Conservation (phyloP, 2,113 vertebrate genomes). For the Microcebus jonahi region DNA sequence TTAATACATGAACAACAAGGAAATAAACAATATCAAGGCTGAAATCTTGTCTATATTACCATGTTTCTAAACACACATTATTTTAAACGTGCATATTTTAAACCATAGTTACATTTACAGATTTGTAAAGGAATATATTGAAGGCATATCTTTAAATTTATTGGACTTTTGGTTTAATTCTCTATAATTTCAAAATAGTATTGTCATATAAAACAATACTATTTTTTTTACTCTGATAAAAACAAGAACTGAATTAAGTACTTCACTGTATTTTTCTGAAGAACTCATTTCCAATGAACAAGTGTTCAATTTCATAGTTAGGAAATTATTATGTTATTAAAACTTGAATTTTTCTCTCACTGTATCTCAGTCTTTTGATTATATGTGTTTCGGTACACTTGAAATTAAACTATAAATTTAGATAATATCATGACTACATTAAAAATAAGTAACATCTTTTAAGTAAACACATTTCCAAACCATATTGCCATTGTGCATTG, state of each 20-base stretch:
- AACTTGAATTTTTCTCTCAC: constrained; percentile 45
- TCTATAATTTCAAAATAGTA: constrained; percentile 47
- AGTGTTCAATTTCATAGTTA: constrained; percentile 47
- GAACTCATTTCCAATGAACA: constrained; percentile 47
- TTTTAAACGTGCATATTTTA: constrained; percentile 61
- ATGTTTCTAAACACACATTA: constrained; percentile 41
- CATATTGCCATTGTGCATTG: not conserved
- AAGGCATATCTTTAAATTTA: constrained; percentile 23
- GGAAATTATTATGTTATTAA: constrained; percentile 41
- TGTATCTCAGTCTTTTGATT: constrained; percentile 12
- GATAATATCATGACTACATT: constrained; percentile 53
- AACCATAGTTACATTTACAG: constrained; percentile 44
- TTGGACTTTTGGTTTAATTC: constrained; percentile 43
- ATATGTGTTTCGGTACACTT: constrained; percentile 50
- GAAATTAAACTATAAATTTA: constrained; percentile 41
- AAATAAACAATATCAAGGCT: constrained; percentile 51
- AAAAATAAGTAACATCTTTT: constrained; percentile 65
- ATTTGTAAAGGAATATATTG: not conserved
- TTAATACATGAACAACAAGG: constrained; percentile 57
- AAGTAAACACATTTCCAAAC: constrained; percentile 56
- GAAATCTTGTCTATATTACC: constrained; percentile 51
- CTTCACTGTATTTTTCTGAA: constrained; percentile 49
- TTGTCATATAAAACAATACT: constrained; percentile 7
- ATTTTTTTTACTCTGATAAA: constrained; percentile 63
- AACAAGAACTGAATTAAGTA: constrained; percentile 43